A percentile compares a stretch with the other conserved stretches of the same genome.
phyloP scores from a whole-genome alignment of 2,888 invertebrate genomes.

The Digitonthophagus gazella region DNA sequence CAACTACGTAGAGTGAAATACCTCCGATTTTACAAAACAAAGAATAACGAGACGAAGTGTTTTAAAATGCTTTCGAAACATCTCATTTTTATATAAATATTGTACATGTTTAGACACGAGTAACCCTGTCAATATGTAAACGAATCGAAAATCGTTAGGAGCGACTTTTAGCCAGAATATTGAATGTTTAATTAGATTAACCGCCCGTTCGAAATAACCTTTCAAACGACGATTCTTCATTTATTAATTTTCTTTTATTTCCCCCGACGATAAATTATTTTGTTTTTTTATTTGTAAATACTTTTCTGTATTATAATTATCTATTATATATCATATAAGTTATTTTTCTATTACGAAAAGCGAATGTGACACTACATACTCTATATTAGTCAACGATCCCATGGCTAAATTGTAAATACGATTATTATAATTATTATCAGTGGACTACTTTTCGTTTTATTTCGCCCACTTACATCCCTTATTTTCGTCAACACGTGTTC shows the following conservation, averaged over 20 bases:
- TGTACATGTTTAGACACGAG: slow-evolving; percentile 39
- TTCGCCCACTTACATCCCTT: not conserved
- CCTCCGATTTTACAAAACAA: slow-evolving; percentile 15
- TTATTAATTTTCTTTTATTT: not conserved
- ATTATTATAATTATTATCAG: slow-evolving; percentile 50
- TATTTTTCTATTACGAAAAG: slow-evolving; percentile 50
- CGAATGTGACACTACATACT: slow-evolving; percentile 40
- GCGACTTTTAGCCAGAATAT: slow-evolving; percentile 33
- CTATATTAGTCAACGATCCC: slow-evolving; percentile 46
- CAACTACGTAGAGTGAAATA: slow-evolving; percentile 34
- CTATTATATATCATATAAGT: slow-evolving; percentile 52
- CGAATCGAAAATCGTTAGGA: slow-evolving; percentile 33
- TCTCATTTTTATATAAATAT: slow-evolving; percentile 17
- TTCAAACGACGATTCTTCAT: not conserved
- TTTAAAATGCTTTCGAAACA: slow-evolving; percentile 9
- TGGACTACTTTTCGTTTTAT: slow-evolving; percentile 36
- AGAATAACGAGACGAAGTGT: not conserved
- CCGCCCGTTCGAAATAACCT: not conserved
- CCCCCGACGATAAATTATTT: slow-evolving; percentile 42
- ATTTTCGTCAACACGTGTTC: not conserved
- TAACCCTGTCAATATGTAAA: slow-evolving; percentile 45
- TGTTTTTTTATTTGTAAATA: slow-evolving; percentile 46
- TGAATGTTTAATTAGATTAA: not conserved
- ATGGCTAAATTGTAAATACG: slow-evolving; percentile 52
- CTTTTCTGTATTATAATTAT: slow-evolving; percentile 52